Base-by-base conservation (phyloP, 2,113 vertebrate genomes). In the Galeopterus variegatus region DNA sequence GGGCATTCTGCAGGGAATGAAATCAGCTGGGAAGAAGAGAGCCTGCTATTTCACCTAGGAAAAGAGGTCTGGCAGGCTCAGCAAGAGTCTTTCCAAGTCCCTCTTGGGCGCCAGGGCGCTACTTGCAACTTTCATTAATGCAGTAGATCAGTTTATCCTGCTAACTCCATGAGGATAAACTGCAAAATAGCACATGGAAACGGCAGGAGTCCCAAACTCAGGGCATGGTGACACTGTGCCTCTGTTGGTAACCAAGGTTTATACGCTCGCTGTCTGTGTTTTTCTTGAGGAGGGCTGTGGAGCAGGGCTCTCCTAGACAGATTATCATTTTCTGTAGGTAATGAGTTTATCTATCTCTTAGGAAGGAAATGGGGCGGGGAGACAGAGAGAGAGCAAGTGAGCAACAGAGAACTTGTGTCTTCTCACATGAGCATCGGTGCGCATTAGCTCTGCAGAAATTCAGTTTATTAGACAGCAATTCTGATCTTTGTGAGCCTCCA, bases 281-380 rank as follows among this genome's bases (percentile, higher is more conserved):
- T 96, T 98, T 98, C 97, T 88, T 50, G 95, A 96, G 96, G 23
- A 91, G 86, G 75, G 69, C 87, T 83, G 79, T 24, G 88, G 64
- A 90, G 89, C 89, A 50, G 95, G 76, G 92, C 52, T 33, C 83
- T 69, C 82, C 93, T 90, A 60, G 72, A 79, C 7, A 8, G 84
- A 80, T 75, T 45, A 86, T 83, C 73, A 64, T 91, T 75, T 79
- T 96, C 88, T 91, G 92, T 92, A 93, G 97, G 96, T 98, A 97
- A 98, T 89, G 86, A 95, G 60, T 93, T 96, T 73, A 56, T 95
- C 94, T 94, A 76, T 77, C 90, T 92, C 72, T 97, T 95, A 95
- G 96, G 73, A 92, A 17, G 93, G 88, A 77, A 77, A 80, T 0
- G 5, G 70, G 41, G 36, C 6, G 2, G 28, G 18, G 23, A 50